Evolutionary conservation across 1,140 invertebrate species (phyloP), one percentile per base, ranked within the genome.

Genomic region (Psix sp.): DNA sequence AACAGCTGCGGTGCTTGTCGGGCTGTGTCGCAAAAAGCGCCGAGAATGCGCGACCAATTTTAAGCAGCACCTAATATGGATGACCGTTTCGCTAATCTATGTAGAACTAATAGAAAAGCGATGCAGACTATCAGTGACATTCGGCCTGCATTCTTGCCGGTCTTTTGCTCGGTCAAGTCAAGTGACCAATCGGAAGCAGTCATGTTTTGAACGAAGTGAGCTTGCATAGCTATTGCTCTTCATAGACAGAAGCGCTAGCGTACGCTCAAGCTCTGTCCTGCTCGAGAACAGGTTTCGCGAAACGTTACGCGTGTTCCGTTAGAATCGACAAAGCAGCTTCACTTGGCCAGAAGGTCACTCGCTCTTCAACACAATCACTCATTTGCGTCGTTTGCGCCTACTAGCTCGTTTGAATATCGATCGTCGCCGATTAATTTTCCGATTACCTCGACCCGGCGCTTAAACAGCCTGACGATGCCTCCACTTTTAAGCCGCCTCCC

Each of bases 351-450:
- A 63, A 76, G 67, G 67, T 72, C 59, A 65, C 56, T 65, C 48
- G 65, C 63, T 62, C n/a, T n/a, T n/a, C 60, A 40, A 56, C 54
- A 75, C 73, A 66, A 76, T 76, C 67, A 70, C 74, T 77, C 74
- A 70, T 77, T 60, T 70, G 40, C 59, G 54, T 71, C 73, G 60
- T 66, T 76, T 57, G 66, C 67, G 73, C 66, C 54, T 62, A 46
- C 66, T 68, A 63, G 52, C 52, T 68, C 57, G 54, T 70, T 66
- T 75, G 67, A 73, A 73, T 71, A 57, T 74, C 71, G 73, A 79
- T 76, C 76, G 63, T 57, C 42, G 67, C 71, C 66, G 78, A 79
- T 77, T 77, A 71, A 80, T 80, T 80, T 76, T 67, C 67, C 67
- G 68, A 76, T 76, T 63, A 52, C 54, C 63, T 60, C 59, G 51